Conservation (phyloP, 2,113 vertebrate species). For the Hypocryptadius cinnamomeus region DNA sequence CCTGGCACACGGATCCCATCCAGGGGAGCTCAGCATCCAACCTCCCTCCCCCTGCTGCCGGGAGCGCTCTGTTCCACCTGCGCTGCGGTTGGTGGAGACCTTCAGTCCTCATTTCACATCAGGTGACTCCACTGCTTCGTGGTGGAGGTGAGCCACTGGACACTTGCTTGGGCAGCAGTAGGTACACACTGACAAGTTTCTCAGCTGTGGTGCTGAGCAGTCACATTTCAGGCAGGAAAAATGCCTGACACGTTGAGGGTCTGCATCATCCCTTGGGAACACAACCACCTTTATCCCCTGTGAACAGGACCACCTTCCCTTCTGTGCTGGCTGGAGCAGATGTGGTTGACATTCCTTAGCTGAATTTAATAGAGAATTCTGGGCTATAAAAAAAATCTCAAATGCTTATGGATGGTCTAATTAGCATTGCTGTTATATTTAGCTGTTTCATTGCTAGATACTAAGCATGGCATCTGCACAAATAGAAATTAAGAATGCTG, state of each 20-base stretch:
- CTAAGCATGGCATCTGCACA: background rate
- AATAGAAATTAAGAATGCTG: background rate
- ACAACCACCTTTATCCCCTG: background rate
- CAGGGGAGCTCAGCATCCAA: rapidly evolving
- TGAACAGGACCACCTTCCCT: background rate
- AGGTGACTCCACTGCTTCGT: background rate
- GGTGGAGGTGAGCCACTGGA: background rate
- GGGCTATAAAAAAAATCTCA: background rate
- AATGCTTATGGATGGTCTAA: background rate
- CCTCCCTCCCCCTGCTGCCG: rapidly evolving
- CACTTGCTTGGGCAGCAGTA: background rate
- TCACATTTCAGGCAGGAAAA: background rate
- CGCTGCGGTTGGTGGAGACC: rapidly evolving
- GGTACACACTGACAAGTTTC: background rate
- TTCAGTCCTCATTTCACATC: background rate
- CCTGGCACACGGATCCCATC: rapidly evolving
- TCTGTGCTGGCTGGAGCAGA: background rate
- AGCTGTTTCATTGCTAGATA: background rate
- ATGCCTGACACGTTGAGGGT: rapidly evolving
- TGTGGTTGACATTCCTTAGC: background rate
- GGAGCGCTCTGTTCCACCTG: rapidly evolving
- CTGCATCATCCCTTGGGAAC: background rate
- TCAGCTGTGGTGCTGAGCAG: background rate
- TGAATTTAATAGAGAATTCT: background rate
- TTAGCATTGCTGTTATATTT: background rate